phyloP scores from a whole-genome alignment of 2,113 vertebrate species.

The Tragelaphus imberbis region DNA sequence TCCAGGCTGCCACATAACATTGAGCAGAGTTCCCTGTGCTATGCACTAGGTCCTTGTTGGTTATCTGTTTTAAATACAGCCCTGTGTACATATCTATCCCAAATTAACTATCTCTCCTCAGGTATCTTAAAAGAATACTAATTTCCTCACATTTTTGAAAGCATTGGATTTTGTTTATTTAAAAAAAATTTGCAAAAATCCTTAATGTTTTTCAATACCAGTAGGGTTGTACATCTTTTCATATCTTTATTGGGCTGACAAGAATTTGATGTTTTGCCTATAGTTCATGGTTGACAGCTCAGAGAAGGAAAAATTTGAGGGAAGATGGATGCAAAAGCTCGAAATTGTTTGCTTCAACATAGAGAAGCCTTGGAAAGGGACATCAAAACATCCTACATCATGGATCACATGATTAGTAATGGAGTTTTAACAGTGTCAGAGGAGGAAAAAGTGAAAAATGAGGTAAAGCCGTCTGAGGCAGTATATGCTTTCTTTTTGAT shows the following conservation, averaged over 20 bases:
- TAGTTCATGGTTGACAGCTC: conserved; percentile 25
- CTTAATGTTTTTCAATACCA: not conserved
- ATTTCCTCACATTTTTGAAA: not conserved
- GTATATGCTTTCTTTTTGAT: not conserved
- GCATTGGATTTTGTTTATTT: not conserved
- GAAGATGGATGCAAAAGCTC: conserved; percentile 87
- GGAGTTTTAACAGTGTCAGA: conserved; percentile 85
- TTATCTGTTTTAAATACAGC: not conserved
- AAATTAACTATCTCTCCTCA: not conserved
- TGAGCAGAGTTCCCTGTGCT: not conserved
- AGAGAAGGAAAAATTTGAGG: conserved; percentile 35
- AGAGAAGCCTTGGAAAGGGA: conserved; percentile 87
- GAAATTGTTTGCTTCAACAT: conserved; percentile 87
- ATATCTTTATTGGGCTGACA: not conserved
- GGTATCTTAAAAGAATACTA: not conserved
- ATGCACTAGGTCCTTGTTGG: not conserved
- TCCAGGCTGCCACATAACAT: not conserved
- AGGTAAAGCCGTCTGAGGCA: conserved; percentile 77
- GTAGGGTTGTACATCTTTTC: not conserved
- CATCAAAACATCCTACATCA: conserved; percentile 91
- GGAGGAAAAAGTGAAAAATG: conserved; percentile 86
- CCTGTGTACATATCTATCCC: not conserved
- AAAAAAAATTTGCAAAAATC: not conserved
- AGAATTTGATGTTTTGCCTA: not conserved
- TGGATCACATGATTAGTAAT: conserved; percentile 94